These are phyloP conservation scores for Tridacna crocea DNA, from an alignment of 2,888 invertebrate species.

Conservation along the genomic window DNA sequence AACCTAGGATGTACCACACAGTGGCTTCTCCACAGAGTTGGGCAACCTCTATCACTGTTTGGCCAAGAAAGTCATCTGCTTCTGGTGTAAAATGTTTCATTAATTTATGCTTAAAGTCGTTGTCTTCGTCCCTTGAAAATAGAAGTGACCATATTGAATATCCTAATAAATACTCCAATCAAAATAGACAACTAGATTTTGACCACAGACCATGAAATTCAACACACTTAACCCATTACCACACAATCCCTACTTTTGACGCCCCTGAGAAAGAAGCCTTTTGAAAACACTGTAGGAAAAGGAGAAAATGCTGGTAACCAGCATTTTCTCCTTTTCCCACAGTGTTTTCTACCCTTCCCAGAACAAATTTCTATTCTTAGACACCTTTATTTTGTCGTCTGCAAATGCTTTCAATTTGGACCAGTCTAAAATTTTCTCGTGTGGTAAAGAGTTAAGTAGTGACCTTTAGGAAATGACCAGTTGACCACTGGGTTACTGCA, in stretches of 20 bases:
- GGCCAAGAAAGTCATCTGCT: constrained; percentile 99
- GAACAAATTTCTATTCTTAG: no score
- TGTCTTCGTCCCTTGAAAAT: constrained; percentile 95
- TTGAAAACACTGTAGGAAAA: background rate
- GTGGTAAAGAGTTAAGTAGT: background rate
- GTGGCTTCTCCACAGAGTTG: constrained; percentile 99
- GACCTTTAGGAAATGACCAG: no score
- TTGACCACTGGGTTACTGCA: no score
- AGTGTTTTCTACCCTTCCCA: background rate
- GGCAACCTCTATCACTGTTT: constrained; percentile 98
- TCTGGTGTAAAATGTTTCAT: constrained; percentile 98
- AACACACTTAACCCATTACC: background rate
- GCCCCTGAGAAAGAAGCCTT: background rate
- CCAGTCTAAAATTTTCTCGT: background rate
- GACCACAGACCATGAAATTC: no score
- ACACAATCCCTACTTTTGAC: background rate
- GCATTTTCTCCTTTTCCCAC: background rate
- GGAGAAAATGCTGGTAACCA: background rate
- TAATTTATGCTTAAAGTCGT: constrained; percentile 98
- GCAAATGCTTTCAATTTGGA: background rate
- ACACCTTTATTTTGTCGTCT: no score
- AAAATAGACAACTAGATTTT: no score
- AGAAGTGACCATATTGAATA: constrained; percentile 2
- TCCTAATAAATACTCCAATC: no score
- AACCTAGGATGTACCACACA: constrained; percentile 98